Evolutionary conservation across 2,797 vertebrate genomes (phyloP).

Genomic region (Gymnocypris eckloni): DNA sequence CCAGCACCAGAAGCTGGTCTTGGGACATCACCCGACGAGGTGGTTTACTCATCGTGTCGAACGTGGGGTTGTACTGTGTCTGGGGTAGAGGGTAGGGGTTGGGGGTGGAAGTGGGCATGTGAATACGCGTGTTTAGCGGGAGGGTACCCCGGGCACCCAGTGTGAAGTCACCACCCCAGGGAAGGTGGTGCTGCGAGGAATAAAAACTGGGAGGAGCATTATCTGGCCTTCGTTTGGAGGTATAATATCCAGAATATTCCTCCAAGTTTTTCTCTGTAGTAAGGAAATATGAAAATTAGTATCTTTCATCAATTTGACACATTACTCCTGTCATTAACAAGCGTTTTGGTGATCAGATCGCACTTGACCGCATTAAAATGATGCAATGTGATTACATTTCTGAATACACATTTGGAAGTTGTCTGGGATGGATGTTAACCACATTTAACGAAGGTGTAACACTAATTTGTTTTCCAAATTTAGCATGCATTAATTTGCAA

Average conservation of each 20-base stretch:
- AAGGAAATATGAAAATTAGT: background rate
- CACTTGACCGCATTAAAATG: background rate
- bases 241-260: slow-evolving; percentile 79
- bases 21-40: slow-evolving; percentile 91
- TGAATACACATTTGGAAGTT: background rate
- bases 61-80: slow-evolving; percentile 71
- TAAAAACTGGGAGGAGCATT: slow-evolving; percentile 75
- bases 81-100: slow-evolving; percentile 80
- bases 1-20: slow-evolving; percentile 83
- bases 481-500: background rate
- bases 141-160: slow-evolving; percentile 81
- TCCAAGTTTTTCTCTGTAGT: slow-evolving; percentile 88
- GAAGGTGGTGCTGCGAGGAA: slow-evolving; percentile 79
- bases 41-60: slow-evolving; percentile 75
- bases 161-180: slow-evolving; percentile 77
- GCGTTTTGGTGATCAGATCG: background rate
- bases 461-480: background rate
- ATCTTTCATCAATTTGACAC: background rate
- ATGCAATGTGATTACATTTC: background rate
- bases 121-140: slow-evolving; percentile 79
- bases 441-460: background rate
- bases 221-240: slow-evolving; percentile 71
- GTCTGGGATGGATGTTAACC: background rate
- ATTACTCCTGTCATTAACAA: background rate
- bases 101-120: slow-evolving; percentile 74